These are phyloP conservation scores for Lithodes maja DNA, from an alignment of 2,888 invertebrate species.

Conservation along the genomic window DNA sequence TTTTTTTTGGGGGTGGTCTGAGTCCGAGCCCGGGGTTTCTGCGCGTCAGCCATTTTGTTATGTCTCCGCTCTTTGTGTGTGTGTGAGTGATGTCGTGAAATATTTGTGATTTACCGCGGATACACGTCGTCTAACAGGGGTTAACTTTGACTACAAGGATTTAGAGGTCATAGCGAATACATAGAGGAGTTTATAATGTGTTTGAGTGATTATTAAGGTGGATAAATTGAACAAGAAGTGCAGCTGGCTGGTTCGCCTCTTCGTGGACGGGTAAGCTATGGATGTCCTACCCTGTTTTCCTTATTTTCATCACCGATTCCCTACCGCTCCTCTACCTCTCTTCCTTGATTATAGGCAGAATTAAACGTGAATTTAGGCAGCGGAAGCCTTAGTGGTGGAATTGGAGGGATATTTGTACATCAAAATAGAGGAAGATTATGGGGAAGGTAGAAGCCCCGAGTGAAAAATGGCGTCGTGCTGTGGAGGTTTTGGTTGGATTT, in stretches of 20 bases:
- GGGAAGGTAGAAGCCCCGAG: slow-evolving; percentile 21
- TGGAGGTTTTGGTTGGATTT: slow-evolving; percentile 56
- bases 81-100: slow-evolving; percentile 63
- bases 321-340: slow-evolving; percentile 5
- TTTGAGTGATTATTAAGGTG: slow-evolving; percentile 48
- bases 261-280: slow-evolving; percentile 53
- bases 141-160: slow-evolving; percentile 38
- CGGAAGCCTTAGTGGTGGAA: slow-evolving; percentile 11
- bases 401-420: slow-evolving; percentile 35
- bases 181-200: slow-evolving; percentile 44
- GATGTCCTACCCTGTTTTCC: slow-evolving; percentile 33
- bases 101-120: slow-evolving; percentile 63
- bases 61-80: slow-evolving; percentile 62
- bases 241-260: slow-evolving; percentile 49
- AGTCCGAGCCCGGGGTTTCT: slow-evolving; percentile 37
- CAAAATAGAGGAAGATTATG: slow-evolving; percentile 53
- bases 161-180: slow-evolving; percentile 56
- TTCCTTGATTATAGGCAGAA: slow-evolving; percentile 51
- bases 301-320: slow-evolving; percentile 30
- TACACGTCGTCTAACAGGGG: slow-evolving; percentile 49
- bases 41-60: slow-evolving; percentile 67
- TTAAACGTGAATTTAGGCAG: slow-evolving; percentile 14
- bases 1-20: slow-evolving; percentile 34
- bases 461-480: slow-evolving; percentile 63
- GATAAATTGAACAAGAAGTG: slow-evolving; percentile 58